Conservation (phyloP, 2,797 vertebrate species). For the Gymnoscopelus microlampas region DNA sequence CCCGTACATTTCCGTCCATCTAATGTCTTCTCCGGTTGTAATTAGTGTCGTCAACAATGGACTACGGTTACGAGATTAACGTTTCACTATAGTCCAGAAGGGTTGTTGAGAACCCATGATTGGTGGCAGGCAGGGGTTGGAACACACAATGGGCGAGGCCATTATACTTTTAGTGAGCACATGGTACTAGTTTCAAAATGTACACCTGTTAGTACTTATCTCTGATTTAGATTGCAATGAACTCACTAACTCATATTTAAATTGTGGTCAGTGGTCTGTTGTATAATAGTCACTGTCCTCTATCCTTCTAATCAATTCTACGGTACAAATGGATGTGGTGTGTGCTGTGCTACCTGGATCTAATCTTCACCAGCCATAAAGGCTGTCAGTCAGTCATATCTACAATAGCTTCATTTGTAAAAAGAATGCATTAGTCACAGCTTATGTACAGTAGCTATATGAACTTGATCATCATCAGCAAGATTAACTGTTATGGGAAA, state of each 20-base stretch:
- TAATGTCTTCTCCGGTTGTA: constrained; percentile 63
- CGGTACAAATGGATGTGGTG: not conserved
- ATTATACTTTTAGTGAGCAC: constrained; percentile 41
- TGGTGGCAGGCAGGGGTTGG: constrained; percentile 31
- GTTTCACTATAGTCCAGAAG: constrained; percentile 24
- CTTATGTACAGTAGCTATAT: constrained; percentile 37
- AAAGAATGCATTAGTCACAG: constrained; percentile 18
- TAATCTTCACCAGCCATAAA: not conserved
- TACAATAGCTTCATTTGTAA: constrained; percentile 27
- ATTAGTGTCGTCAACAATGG: constrained; percentile 70
- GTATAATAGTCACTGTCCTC: not conserved
- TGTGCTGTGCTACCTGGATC: not conserved
- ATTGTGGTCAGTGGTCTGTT: constrained; percentile 15
- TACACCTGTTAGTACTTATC: constrained; percentile 49
- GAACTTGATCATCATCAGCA: constrained; percentile 37
- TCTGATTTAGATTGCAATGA: constrained; percentile 26
- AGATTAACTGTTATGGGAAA: constrained; percentile 35
- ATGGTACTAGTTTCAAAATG: constrained; percentile 33
- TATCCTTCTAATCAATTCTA: not conserved
- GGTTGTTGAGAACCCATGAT: constrained; percentile 26
- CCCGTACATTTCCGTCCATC: constrained; percentile 65
- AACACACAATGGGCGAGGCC: constrained; percentile 33
- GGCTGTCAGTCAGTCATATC: constrained; percentile 16
- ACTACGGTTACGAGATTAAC: constrained; percentile 63
- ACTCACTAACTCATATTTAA: constrained; percentile 11